Evolutionary conservation across 2,888 invertebrate genomes (phyloP).

Genomic region (Ophion costatus): DNA sequence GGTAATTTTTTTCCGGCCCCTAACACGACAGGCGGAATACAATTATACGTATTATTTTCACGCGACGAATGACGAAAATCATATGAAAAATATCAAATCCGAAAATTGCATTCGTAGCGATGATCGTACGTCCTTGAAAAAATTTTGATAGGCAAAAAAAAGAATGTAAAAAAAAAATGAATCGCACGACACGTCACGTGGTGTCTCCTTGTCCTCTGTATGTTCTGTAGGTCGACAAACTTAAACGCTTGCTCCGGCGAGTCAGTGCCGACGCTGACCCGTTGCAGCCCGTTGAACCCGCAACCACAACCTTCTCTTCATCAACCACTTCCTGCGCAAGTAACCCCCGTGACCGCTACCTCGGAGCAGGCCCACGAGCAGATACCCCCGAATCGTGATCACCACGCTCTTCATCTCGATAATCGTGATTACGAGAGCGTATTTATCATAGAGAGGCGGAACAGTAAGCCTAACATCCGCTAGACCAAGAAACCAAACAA

Average conservation of each 20-base stretch:
- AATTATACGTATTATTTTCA: no score
- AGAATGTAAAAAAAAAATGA: slow-evolving; percentile 66
- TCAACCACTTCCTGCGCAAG: slow-evolving; percentile 83
- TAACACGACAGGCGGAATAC: no score
- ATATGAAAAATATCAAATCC: no score
- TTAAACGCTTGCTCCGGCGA: slow-evolving; percentile 84
- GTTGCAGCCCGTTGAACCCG: slow-evolving; percentile 84
- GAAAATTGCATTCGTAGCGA: no score
- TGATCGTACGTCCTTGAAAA: no score
- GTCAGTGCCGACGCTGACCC: slow-evolving; percentile 84
- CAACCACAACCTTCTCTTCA: slow-evolving; percentile 80
- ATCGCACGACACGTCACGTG: slow-evolving; percentile 76
- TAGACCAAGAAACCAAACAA: slow-evolving; percentile 74
- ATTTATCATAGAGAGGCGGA: slow-evolving; percentile 87
- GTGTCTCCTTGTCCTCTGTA: slow-evolving; percentile 82
- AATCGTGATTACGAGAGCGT: slow-evolving; percentile 90
- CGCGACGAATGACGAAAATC: no score
- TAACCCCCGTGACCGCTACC: slow-evolving; percentile 83
- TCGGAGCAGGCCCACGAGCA: slow-evolving; percentile 83
- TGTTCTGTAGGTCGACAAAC: slow-evolving; percentile 84
- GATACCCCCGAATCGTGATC: slow-evolving; percentile 83
- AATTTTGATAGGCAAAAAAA: slow-evolving; percentile 40
- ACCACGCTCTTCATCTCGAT: slow-evolving; percentile 83
- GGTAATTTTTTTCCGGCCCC: no score
- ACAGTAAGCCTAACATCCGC: slow-evolving; percentile 84